Evolutionary conservation across 2,797 vertebrate genomes (phyloP), one percentile per base, ranked within the genome.

Genomic region (Ficedula albicollis): DNA sequence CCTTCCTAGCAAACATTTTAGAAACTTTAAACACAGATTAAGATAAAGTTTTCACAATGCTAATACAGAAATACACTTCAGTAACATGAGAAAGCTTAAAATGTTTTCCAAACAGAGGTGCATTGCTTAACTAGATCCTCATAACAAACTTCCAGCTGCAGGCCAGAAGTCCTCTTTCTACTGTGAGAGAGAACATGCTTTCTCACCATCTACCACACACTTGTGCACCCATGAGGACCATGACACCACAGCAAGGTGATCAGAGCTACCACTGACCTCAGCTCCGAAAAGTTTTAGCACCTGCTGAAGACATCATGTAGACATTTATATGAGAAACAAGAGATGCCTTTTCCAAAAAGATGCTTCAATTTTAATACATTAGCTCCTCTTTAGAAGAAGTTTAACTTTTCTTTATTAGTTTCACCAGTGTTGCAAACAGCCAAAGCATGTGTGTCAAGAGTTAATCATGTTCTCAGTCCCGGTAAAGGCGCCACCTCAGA

Each of bases 1-100:
- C 82, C 59, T 78, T 87, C 81, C 60, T 49, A 70, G 19, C 75
- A 87, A 94, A 93, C 39, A 78, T 77, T 93, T 91, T 23, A 73
- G 39, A 94, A 92, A 93, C 62, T 76, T 92, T 84, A 95, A 95
- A 95, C 80, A 94, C 22, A 85, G 86, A 85, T 84, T 74, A 87
- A 79, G 69, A 91, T 41, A 68, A 93, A 76, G 54, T 87, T 62
- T 89, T 81, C 75, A 84, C 68, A 88, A 63, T 79, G 66, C 55
- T 92, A 94, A 86, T 32, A 82, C 41, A 87, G 54, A 91, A 90
- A 89, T 34, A 86, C 34, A 46, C 79, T 85, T 89, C 43, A 76
- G 69, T 44, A 87, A 91, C 62, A 95, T 15, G 62, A 92, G 87
- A 94, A 96, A 92, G 73, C 10, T 62, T 58, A 52, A 67, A 58